Percentiles rank a stretch among this genome's conserved stretches.
Evolutionary conservation across 2,888 invertebrate species (phyloP).

Genomic region (Ctena decussata): DNA sequence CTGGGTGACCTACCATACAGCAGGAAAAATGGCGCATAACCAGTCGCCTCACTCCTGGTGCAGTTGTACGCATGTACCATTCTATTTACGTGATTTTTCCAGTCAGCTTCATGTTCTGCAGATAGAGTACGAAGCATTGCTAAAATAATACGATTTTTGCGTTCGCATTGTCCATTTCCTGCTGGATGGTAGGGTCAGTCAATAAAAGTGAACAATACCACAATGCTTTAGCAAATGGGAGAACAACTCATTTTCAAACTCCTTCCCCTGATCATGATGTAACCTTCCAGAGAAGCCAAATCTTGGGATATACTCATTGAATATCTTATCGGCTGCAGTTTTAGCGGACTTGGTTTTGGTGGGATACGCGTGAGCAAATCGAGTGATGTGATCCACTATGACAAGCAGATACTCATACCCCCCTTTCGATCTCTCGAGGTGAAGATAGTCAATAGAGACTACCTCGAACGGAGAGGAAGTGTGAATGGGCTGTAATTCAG

Average conservation of each 20-base stretch:
- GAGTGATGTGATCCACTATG: slow-evolving; percentile 34
- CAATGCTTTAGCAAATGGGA: neutral
- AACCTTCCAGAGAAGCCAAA: slow-evolving; percentile 25
- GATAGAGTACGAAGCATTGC: slow-evolving; percentile 51
- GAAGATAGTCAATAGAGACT: slow-evolving; percentile 36
- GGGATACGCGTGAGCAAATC: slow-evolving; percentile 30
- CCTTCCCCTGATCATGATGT: slow-evolving; percentile 38
- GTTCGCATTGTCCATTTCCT: slow-evolving; percentile 56
- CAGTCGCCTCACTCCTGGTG: slow-evolving; percentile 51
- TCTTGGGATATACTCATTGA: slow-evolving; percentile 25
- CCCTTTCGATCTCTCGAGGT: slow-evolving; percentile 26
- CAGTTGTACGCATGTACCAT: slow-evolving; percentile 66
- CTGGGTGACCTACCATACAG: slow-evolving; percentile 48
- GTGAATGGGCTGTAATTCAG: slow-evolving; percentile 17
- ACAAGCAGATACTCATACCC: slow-evolving; percentile 32
- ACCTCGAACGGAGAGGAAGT: slow-evolving; percentile 43
- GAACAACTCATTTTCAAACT: slow-evolving; percentile 29
- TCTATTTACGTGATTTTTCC: slow-evolving; percentile 55
- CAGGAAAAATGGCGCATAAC: slow-evolving; percentile 28
- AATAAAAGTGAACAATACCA: slow-evolving; percentile 13
- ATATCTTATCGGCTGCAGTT: slow-evolving; percentile 30
- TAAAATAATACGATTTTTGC: slow-evolving; percentile 58
- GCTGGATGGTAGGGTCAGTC: slow-evolving; percentile 42
- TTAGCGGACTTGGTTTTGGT: slow-evolving; percentile 39
- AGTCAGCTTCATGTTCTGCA: slow-evolving; percentile 34